These are phyloP conservation scores for Furcula furcula DNA, from an alignment of 2,888 invertebrate genomes.

Conservation along the genomic window DNA sequence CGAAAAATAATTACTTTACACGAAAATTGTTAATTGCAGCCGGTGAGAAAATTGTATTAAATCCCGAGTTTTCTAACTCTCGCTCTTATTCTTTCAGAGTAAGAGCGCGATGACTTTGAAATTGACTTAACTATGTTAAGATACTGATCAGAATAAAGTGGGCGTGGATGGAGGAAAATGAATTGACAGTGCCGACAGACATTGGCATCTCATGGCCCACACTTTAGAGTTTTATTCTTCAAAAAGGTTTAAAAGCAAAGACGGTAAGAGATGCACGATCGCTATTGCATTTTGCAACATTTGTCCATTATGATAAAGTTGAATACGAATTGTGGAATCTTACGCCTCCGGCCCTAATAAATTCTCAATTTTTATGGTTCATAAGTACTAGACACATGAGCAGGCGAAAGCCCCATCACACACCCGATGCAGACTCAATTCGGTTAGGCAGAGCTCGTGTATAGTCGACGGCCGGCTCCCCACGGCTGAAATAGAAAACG, in stretches of 20 bases:
- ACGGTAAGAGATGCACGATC: too few relatives aligned
- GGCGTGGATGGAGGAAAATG: constrained; percentile 32
- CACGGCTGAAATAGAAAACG: constrained; percentile 77
- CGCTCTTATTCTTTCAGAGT: constrained; percentile 61
- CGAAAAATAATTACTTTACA: constrained; percentile 35
- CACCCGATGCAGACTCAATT: constrained; percentile 56
- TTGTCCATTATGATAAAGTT: too few relatives aligned
- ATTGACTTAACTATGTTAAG: constrained; percentile 72
- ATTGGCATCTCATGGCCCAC: constrained; percentile 21
- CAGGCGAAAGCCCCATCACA: constrained; percentile 24
- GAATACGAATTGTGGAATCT: too few relatives aligned
- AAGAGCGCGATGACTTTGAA: constrained; percentile 58
- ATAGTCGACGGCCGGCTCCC: constrained; percentile 42
- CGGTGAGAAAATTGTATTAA: constrained; percentile 58
- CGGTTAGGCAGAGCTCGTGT: constrained; percentile 46
- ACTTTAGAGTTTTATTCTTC: too few relatives aligned
- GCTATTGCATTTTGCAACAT: too few relatives aligned
- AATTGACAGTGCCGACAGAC: constrained; percentile 38
- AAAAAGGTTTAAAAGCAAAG: too few relatives aligned
- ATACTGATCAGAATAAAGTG: constrained; percentile 62
- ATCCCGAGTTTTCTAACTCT: constrained; percentile 59
- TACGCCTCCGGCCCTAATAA: constrained; percentile 5
- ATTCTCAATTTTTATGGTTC: constrained; percentile 18
- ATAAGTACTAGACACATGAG: constrained; percentile 19
- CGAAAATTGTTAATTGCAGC: constrained; percentile 51